Evolutionary conservation across 2,113 vertebrate species (phyloP), one percentile per base, ranked within the genome.

Genomic region (Anguilla rostrata): DNA sequence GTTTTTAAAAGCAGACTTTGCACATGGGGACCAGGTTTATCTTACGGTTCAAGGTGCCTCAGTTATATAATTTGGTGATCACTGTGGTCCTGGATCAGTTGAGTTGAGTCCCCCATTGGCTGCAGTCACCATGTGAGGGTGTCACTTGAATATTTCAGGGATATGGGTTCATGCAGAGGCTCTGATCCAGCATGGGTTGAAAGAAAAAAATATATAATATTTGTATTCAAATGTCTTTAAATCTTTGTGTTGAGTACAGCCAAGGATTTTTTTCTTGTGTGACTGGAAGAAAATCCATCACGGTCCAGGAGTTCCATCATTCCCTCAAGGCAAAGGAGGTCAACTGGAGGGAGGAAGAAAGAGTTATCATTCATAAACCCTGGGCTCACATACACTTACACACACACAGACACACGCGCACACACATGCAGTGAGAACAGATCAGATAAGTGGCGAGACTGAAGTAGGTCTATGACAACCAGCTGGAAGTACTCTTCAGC

Each of bases 301-400:
- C 88, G 41, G 53, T 87, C 84, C 71, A 66, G 87, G 80, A 60
- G 63, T 71, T 71, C 3, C 63, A 5, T 22, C 63, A 71, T n/a
- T 2, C 26, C 60, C 11, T 75, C 71, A 12, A 34, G n/a, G 87
- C 57, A 84, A 88, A 91, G 89, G 39, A 88, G 91, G 93, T 94
- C 94, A 95, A 92, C 95, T 96, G 95, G 83, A 88, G 87, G 87
- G 56, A 85, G 60, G 71, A 63, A 85, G 56, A 89, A 75, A 88
- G 20, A 88, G 53, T 86, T 43, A 75, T n/a, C 71, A 75, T 85
- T 40, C 78, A 39, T 34, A 39, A 85, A 39, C 87, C 86, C 87
- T 91, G 87, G 90, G 83, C 6, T 40, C 0, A 49, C 57, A 89
- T 87, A 57, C 81, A 78, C n/a, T 5, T 53, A 90, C 81, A 75